Percentiles rank a stretch among this genome's conserved stretches.
phyloP scores from a whole-genome alignment of 2,113 vertebrate genomes.

The Cervus canadensis region DNA sequence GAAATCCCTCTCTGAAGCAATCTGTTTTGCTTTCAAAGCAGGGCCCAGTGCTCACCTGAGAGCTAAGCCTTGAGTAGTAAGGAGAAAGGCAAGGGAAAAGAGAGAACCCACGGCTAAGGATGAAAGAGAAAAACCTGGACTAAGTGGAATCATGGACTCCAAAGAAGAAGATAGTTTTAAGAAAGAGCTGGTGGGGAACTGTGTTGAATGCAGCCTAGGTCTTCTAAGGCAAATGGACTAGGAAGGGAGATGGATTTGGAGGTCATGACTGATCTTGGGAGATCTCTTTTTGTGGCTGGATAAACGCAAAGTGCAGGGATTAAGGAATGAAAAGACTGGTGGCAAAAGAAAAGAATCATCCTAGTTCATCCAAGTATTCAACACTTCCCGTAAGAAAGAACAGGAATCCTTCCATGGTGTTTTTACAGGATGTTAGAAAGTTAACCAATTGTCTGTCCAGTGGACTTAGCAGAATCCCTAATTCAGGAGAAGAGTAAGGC shows the following conservation, averaged over 20 bases:
- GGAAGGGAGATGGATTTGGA: neutral
- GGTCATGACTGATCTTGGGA: neutral
- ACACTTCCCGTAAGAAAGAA: neutral
- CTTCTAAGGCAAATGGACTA: neutral
- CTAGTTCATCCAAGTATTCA: neutral
- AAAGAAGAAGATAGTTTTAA: neutral
- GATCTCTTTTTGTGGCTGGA: neutral
- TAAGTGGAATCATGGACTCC: neutral
- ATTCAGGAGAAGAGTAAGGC: neutral
- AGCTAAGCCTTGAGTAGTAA: neutral
- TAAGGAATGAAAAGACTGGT: neutral
- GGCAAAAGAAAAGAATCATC: neutral
- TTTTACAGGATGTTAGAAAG: neutral
- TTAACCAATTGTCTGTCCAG: neutral
- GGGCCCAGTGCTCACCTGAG: neutral
- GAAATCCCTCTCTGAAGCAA: neutral
- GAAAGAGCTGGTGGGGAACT: neutral
- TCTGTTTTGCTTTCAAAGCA: neutral
- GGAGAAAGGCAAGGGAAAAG: neutral
- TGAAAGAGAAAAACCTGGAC: neutral
- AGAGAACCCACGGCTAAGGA: rapidly evolving
- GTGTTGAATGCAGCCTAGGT: neutral
- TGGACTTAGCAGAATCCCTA: neutral
- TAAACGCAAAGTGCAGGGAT: neutral
- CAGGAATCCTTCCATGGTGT: neutral